A percentile compares a stretch with the other conserved stretches of the same genome.
Conservation (phyloP, 2,113 vertebrate species). For the Bubalus kerabau region DNA sequence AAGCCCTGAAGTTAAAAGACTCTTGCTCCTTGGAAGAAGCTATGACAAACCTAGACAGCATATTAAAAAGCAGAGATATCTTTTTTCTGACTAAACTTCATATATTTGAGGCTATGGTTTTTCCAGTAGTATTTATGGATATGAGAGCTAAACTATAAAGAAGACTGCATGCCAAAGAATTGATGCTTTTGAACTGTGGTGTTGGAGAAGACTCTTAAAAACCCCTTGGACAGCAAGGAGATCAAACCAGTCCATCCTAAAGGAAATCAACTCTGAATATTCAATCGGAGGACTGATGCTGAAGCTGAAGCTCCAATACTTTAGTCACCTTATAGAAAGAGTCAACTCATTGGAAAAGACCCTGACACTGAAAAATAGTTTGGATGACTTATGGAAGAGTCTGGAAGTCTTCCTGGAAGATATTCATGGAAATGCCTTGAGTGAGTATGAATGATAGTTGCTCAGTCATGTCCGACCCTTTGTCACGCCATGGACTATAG, state of each 20-base stretch:
- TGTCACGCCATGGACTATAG: neutral
- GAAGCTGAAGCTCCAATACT: neutral
- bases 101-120: neutral
- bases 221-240: neutral
- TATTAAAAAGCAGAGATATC: neutral
- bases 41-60: neutral
- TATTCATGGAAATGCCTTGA: neutral
- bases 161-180: neutral
- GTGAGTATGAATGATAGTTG: neutral
- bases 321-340: neutral
- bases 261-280: neutral
- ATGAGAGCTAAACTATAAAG: neutral
- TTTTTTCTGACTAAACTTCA: neutral
- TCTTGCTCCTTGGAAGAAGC: neutral
- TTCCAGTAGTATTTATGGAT: neutral
- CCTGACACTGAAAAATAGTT: neutral
- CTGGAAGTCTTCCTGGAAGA: neutral
- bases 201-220: neutral
- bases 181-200: neutral
- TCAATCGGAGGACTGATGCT: neutral
- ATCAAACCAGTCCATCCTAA: neutral
- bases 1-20: neutral
- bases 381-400: neutral
- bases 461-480: neutral
- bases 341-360: neutral